phyloP scores from a whole-genome alignment of 2,888 invertebrate genomes.

The Doris montereyensis region DNA sequence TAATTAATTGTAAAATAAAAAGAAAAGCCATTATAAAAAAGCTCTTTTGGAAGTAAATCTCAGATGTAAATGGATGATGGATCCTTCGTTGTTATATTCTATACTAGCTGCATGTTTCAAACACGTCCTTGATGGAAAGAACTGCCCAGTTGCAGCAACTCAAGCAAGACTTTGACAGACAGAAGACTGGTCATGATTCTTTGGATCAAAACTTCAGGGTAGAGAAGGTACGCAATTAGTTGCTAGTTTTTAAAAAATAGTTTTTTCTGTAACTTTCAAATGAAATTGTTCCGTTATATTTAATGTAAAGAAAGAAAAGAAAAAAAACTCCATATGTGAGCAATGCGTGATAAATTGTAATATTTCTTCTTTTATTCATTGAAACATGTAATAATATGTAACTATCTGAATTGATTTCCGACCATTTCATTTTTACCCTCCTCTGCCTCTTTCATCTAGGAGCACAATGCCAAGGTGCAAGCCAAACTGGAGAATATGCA shows the following conservation, averaged over 20 bases:
- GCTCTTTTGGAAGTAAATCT: too few species aligned
- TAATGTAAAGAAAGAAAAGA: too few species aligned
- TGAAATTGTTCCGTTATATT: too few species aligned
- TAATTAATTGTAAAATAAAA: neutral
- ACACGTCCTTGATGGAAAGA: constrained; percentile 65
- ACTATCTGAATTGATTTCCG: too few species aligned
- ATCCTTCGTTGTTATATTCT: neutral
- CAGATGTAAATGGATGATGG: too few species aligned
- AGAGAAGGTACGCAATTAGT: constrained; percentile 58
- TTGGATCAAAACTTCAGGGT: constrained; percentile 58
- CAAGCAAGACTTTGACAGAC: constrained; percentile 62
- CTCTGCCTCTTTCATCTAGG: too few species aligned
- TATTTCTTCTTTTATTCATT: too few species aligned
- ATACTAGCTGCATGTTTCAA: constrained; percentile 63
- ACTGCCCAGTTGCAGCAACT: constrained; percentile 60
- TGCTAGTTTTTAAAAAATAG: neutral
- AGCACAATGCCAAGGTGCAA: constrained; percentile 60
- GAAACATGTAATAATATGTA: too few species aligned
- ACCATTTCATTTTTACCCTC: too few species aligned
- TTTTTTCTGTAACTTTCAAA: too few species aligned
- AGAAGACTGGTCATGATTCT: constrained; percentile 56
- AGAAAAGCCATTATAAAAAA: neutral
- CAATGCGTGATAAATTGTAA: too few species aligned
- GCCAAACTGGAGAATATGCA: constrained; percentile 62
- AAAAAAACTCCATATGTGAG: too few species aligned